Evolutionary conservation across 2,888 invertebrate species (phyloP), one percentile per base, ranked within the genome.

Genomic region (Matsumyia berberina): DNA sequence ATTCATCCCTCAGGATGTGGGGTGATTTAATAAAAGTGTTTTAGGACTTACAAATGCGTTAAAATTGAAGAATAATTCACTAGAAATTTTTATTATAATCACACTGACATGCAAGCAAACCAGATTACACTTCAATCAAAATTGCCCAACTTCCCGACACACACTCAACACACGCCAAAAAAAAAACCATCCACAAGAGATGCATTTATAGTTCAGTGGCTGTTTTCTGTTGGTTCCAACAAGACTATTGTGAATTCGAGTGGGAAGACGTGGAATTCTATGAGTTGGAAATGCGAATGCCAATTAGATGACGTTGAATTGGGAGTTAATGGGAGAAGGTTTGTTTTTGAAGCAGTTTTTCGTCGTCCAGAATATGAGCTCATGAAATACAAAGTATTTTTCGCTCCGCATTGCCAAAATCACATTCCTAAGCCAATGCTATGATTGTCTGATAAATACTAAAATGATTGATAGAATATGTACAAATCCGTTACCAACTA

Each of bases 81-180:
- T 83, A 57, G 79, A 83, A 76, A 74, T 79, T 83, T n/a, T 78
- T 62, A 78, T 64, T 79, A 74, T 69, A 83, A 83, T 83, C 83
- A 39, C 83, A 79, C 73, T 79, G 79, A 74, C 73, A 83, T 79
- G 83, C 83, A 83, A 69, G 73, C 64, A 74, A 83, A 78, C 83
- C 73, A 83, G 83, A 83, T 79, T 79, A 83, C 79, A 83, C 83
- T 83, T 79, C 83, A 78, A 83, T 83, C 78, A 83, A 83, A 83
- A 83, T 83, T 83, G 83, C 57, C 79, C 79, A 79, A 83, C 79
- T 83, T 73, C 79, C 83, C 83, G 83, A 83, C 78, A 78, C 62
- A 78, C 72, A 76, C 70, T 58, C 64, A 70, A 76, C 46, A 64
- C 69, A 78, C 69, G 70, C 69, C 77, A 69, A 78, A 58, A 37